phyloP scores from a whole-genome alignment of 2,113 vertebrate genomes.

The Onychostruthus taczanowskii region DNA sequence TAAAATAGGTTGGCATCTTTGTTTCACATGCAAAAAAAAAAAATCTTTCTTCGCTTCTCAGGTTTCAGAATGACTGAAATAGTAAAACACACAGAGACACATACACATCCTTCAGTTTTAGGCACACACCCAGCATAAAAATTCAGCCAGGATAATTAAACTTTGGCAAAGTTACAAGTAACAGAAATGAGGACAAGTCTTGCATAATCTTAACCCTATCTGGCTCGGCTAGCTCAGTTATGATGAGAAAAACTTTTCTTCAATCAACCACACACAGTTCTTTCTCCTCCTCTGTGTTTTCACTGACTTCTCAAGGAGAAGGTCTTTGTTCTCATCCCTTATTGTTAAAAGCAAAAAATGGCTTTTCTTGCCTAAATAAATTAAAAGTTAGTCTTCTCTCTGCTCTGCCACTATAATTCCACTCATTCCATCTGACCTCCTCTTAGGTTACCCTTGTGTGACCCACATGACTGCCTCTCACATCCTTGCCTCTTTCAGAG shows the following conservation, averaged over 20 bases:
- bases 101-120: not conserved
- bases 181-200: constrained; percentile 10
- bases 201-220: constrained; percentile 17
- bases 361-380: not conserved
- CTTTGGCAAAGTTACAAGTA: constrained; percentile 6
- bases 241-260: not conserved
- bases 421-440: not conserved
- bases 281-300: not conserved
- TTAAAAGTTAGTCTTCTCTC: not conserved
- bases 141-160: constrained; percentile 16
- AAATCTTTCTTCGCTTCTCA: not conserved
- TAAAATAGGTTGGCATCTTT: not conserved
- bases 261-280: not conserved
- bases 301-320: not conserved
- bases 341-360: not conserved
- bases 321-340: not conserved
- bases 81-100: not conserved
- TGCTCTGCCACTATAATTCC: not conserved
- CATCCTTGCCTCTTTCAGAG: not conserved
- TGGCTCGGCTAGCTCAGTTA: not conserved
- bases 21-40: not conserved
- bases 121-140: not conserved
- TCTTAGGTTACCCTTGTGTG: not conserved
- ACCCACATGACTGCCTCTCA: not conserved
- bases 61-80: not conserved